Evolutionary conservation across 2,797 vertebrate genomes (phyloP), one percentile per base, ranked within the genome.

Genomic region (Trematomus bernacchii): DNA sequence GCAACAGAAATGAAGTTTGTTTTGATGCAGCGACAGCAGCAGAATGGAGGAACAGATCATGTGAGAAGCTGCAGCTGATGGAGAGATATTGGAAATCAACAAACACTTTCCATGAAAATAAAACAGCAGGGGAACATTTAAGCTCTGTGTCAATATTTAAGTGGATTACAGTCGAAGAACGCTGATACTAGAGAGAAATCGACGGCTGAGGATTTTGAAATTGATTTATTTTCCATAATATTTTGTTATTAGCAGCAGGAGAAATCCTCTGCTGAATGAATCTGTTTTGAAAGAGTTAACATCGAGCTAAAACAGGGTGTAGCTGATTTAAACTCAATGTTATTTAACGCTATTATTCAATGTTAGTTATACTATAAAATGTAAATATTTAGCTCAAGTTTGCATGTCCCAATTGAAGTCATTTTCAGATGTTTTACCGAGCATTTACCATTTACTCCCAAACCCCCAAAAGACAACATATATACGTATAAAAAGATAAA

Each of bases 1-100:
- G 1, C 12, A 14, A 21, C 46, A 55, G 18, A 63, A 40, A 58
- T 47, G 3, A 33, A 46, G 18, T 73, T 61, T 57, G 6, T 23
- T 43, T 21, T 5, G 5, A 4, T 48, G 21, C 16, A 5, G 3
- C 21, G n/a, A 63, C 19, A n/a, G 30, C 5, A 0, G 18, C 18
- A 60, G 55, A 47, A 21, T 59, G n/a, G 21, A 30, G 7, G 74
- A 57, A 44, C 8, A 51, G 30, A 70, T 50, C 58, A 65, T 37
- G 18, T 13, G 59, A 76, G 60, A 33, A 16, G 7, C 13, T 14
- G 2, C 6, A 19, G 59, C 48, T 46, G 62, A 62, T 57, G 66
- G 58, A 37, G 15, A 63, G 42, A 27, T 52, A 42, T 30, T 65
- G 60, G 74, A 80, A 88, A 82, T 77, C 66, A 75, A 63, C 67